Evolutionary conservation across 2,797 vertebrate species (phyloP), one percentile per base, ranked within the genome.

Genomic region (Sternotherus odoratus): DNA sequence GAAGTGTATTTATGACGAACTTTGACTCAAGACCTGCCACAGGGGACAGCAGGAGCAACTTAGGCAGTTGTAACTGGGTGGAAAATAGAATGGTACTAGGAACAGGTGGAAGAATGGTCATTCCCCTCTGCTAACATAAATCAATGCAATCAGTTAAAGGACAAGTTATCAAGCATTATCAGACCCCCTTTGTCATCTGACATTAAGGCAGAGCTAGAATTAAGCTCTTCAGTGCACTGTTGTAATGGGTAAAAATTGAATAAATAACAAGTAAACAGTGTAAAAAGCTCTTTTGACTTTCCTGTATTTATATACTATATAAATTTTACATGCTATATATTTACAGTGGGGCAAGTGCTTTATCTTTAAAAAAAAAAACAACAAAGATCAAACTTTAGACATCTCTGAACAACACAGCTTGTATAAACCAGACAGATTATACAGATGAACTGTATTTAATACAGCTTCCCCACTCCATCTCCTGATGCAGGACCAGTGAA

Each of bases 401-500:
- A 98, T 98, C 97, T 98, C 98, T 98, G 98, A 98, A 98, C 98
- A 98, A 98, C 98, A 98, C 98, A 97, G 98, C 98, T 98, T 98
- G 98, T 98, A 98, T 98, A 98, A 98, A 98, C 97, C 98, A 98
- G 97, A 98, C 98, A 98, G 97, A 98, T 98, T 98, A 98, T 98
- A 98, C 97, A 98, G 98, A 98, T 98, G 98, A 98, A 98, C 98
- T 97, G 98, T 98, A 98, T 98, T 97, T 98, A 98, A 98, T 98
- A 97, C 97, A 97, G 98, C 98, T 97, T 98, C 98, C 98, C 98
- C 98, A 98, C 98, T 97, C 97, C 97, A 97, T 98, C 98, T 99
- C 99, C 99, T 99, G 99, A 99, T 99, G 98, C 99, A 99, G 99
- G 99, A 99, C 98, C 98, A 98, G 98, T 98, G 99, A 99, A 99